Evolutionary conservation across 2,797 vertebrate genomes (phyloP).

Genomic region (Phataginus tricuspis): DNA sequence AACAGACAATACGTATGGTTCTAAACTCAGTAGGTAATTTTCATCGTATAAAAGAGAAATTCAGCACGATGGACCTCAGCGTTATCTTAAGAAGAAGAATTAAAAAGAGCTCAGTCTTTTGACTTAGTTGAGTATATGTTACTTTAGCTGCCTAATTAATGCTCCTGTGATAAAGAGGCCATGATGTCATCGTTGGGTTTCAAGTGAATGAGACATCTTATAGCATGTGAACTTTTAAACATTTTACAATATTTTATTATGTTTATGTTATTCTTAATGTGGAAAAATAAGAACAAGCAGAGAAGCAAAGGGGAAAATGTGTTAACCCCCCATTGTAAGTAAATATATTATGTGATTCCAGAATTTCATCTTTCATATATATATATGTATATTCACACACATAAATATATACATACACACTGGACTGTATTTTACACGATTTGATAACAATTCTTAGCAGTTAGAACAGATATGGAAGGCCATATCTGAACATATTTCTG

Average conservation of each 20-base stretch:
- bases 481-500: not conserved
- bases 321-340: not conserved
- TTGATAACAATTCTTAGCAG: not conserved
- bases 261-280: not conserved
- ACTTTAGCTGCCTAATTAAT: not conserved
- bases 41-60: not conserved
- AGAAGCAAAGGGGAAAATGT: not conserved
- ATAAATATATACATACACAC: not conserved
- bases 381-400: not conserved
- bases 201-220: not conserved
- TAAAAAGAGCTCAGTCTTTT: not conserved
- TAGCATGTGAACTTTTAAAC: not conserved
- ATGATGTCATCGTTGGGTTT: not conserved
- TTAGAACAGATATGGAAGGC: too few relatives aligned
- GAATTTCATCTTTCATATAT: not conserved
- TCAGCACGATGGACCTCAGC: not conserved
- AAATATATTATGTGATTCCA: not conserved
- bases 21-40: constrained; percentile 10
- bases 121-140: not conserved
- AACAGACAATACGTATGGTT: not conserved
- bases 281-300: constrained; percentile 27
- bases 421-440: not conserved
- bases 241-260: not conserved
- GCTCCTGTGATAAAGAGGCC: not conserved
- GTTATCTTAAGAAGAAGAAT: not conserved